phyloP scores from a whole-genome alignment of 2,113 vertebrate species.

The Nesoenas mayeri region DNA sequence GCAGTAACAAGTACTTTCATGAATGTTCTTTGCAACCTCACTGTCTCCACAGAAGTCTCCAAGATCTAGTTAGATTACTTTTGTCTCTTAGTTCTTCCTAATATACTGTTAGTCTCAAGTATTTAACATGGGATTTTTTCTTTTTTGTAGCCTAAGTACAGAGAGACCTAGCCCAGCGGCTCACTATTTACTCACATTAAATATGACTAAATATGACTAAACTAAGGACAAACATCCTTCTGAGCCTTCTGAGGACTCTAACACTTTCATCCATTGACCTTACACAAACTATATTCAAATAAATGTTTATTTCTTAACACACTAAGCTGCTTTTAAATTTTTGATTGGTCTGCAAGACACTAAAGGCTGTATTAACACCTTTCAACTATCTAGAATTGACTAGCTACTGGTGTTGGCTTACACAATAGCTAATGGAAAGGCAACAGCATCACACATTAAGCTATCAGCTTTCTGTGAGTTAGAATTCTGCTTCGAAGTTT shows the following conservation, averaged over 20 bases:
- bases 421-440: not conserved
- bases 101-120: not conserved
- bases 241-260: not conserved
- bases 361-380: not conserved
- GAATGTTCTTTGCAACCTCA: not conserved
- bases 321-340: not conserved
- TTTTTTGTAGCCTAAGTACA: not conserved
- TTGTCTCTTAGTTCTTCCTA: not conserved
- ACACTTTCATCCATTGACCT: not conserved
- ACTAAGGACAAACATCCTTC: not conserved
- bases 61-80: not conserved
- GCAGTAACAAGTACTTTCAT: not conserved
- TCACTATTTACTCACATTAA: not conserved
- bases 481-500: not conserved
- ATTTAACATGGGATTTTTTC: not conserved
- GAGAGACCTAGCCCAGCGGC: not conserved
- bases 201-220: not conserved
- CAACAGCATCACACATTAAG: not conserved
- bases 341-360: not conserved
- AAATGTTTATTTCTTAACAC: not conserved
- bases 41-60: not conserved
- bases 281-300: not conserved
- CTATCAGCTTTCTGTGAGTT: not conserved
- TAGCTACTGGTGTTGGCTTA: not conserved
- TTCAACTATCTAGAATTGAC: not conserved